Evolutionary conservation across 1,140 invertebrate species (phyloP).

Genomic region (Aphidius ervi): DNA sequence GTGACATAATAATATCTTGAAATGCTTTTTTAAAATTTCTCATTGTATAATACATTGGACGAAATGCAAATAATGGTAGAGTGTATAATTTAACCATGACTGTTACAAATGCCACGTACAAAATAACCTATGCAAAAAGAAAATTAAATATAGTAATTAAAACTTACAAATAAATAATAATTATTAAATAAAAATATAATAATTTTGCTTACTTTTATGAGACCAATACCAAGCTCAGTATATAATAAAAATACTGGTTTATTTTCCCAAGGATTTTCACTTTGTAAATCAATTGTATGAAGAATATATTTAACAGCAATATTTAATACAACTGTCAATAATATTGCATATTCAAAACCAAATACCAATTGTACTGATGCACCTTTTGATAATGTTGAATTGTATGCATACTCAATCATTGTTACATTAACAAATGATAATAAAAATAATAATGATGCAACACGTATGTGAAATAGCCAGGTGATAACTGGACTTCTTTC

Average conservation of each 20-base stretch:
- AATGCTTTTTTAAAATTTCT: constrained; percentile 97
- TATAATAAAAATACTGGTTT: constrained; percentile 97
- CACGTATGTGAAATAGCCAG: constrained; percentile 90
- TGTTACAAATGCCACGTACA: constrained; percentile 91
- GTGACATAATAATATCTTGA: constrained; percentile 95
- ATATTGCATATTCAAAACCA: constrained; percentile 98
- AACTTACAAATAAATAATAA: too few relatives aligned
- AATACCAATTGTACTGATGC: constrained; percentile 98
- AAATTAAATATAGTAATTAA: constrained; percentile 19
- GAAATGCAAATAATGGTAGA: constrained; percentile 94
- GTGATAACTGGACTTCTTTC: constrained; percentile 97
- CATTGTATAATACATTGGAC: constrained; percentile 98
- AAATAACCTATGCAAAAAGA: constrained; percentile 69
- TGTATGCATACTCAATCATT: constrained; percentile 92
- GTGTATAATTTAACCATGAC: constrained; percentile 98
- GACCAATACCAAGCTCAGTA: constrained; percentile 92
- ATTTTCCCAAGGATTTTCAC: constrained; percentile 98
- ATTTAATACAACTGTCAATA: constrained; percentile 90
- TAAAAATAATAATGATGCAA: constrained; percentile 78
- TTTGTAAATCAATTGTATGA: constrained; percentile 89
- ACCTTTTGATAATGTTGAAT: constrained; percentile 89
- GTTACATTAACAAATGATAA: constrained; percentile 80
- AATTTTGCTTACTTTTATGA: constrained; percentile 59
- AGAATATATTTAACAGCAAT: constrained; percentile 94
- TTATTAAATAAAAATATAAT: constrained; percentile 10